Percentiles rank a stretch among this genome's conserved stretches.
Conservation (phyloP, 2,797 vertebrate genomes). For the Oreochromis mossambicus region DNA sequence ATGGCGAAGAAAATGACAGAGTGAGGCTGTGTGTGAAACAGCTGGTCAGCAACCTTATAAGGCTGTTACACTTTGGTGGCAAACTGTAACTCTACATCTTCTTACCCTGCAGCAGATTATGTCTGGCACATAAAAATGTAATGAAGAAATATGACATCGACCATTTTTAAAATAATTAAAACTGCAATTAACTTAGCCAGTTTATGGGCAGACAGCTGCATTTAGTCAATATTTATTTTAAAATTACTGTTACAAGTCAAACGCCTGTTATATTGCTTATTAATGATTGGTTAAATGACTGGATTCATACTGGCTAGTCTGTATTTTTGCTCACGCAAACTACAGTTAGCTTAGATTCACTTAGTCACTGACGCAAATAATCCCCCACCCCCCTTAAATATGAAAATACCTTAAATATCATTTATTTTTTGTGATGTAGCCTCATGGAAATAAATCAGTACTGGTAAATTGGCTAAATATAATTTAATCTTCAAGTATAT, state of each 20-base stretch:
- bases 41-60: constrained; percentile 10
- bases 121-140: neutral
- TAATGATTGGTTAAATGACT: neutral
- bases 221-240: neutral
- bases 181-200: neutral
- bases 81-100: neutral
- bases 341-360: neutral
- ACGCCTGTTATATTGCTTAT: neutral
- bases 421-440: neutral
- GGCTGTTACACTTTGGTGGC: constrained; percentile 27
- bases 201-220: neutral
- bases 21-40: constrained; percentile 32
- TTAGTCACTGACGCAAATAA: neutral
- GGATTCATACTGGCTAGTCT: neutral
- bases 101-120: neutral
- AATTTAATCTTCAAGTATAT: neutral
- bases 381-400: neutral
- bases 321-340: neutral
- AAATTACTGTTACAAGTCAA: neutral
- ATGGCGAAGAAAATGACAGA: constrained; percentile 44
- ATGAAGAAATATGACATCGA: neutral
- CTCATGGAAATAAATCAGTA: fast-evolving
- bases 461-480: neutral
- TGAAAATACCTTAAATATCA: neutral
- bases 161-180: neutral